Base-by-base conservation (phyloP, 2,113 vertebrate genomes). In the Elanus axillaris region DNA sequence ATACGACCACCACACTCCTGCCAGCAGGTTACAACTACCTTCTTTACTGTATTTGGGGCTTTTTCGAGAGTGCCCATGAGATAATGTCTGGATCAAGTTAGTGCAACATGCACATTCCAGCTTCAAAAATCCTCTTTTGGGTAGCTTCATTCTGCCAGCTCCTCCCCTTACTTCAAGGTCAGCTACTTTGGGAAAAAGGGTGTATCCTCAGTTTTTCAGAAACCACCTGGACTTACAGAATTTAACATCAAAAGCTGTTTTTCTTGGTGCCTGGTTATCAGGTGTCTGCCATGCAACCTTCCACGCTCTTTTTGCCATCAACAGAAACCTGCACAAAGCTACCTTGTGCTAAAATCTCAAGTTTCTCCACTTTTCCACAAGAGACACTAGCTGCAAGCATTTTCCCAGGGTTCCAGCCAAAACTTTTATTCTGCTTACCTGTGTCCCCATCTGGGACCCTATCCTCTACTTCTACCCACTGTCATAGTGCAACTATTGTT, bases 331-430 rank as follows among this genome's bases (percentile, higher is more conserved):
- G 92, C 95, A 98, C 98, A 98, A 98, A 97, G 98, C 95, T 86
- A 95, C 96, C 94, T 97, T 98, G 97, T 96, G 79, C 92, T 87
- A 75, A 88, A 79, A 90, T 86, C 98, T 98, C 98, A 90, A 86
- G 85, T 98, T 98, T 97, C 98, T 94, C 85, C 73, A 92, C 91
- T 80, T 90, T 97, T 95, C 81, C 69, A 97, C 90, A 87, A 95
- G 92, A 97, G 96, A 96, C 91, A 93, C 86, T 95, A 76, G 29
- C 87, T 93, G 79, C 63, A 91, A 88, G 91, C 92, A 90, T 96
- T 98, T 98, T 98, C 98, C 98, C 98, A 98, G 97, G 97, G 97
- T 95, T 96, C 73, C 50, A 74, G 98, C 97, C 98, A 98, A 98
- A 90, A 88, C 80, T 94, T 95, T 81, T 84, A 72, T 96, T 97